phyloP scores from a whole-genome alignment of 2,888 invertebrate species.

The Augiades crinisus region DNA sequence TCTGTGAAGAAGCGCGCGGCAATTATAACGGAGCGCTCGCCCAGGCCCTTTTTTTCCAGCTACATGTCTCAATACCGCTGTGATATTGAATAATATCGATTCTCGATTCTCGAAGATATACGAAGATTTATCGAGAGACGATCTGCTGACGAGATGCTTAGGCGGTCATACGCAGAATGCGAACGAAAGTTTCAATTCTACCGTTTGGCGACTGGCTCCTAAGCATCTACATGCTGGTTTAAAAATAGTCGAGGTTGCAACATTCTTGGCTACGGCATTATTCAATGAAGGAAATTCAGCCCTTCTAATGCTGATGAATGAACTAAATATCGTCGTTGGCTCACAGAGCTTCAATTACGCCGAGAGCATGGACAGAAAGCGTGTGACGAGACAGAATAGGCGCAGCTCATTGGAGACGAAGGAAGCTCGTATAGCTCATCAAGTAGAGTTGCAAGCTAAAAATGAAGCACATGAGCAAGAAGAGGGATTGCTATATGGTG shows the following conservation, averaged over 20 bases:
- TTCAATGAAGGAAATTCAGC: conserved; percentile 3
- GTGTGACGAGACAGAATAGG: conserved; percentile 1
- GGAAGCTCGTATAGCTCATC: too few relatives aligned
- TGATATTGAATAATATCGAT: too few relatives aligned
- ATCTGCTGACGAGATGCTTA: not conserved
- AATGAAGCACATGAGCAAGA: too few relatives aligned
- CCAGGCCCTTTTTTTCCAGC: too few relatives aligned
- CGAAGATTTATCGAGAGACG: conserved; percentile 10
- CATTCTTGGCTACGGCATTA: not conserved
- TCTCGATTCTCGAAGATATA: not conserved
- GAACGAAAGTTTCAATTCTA: conserved; percentile 1
- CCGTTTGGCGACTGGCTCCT: not conserved
- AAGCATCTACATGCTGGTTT: not conserved
- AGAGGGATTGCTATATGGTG: too few relatives aligned
- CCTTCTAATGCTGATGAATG: conserved; percentile 8
- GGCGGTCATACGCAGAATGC: not conserved
- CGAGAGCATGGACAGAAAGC: conserved; percentile 8
- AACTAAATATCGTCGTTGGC: conserved; percentile 1
- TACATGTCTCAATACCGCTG: too few relatives aligned
- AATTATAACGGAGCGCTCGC: too few relatives aligned
- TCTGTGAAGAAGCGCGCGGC: too few relatives aligned
- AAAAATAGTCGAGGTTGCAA: not conserved
- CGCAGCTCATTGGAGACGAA: too few relatives aligned
- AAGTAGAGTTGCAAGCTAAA: too few relatives aligned
- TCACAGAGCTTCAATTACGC: conserved; percentile 16